phyloP scores from a whole-genome alignment of 2,888 invertebrate genomes.

The Drosophila leonis region DNA sequence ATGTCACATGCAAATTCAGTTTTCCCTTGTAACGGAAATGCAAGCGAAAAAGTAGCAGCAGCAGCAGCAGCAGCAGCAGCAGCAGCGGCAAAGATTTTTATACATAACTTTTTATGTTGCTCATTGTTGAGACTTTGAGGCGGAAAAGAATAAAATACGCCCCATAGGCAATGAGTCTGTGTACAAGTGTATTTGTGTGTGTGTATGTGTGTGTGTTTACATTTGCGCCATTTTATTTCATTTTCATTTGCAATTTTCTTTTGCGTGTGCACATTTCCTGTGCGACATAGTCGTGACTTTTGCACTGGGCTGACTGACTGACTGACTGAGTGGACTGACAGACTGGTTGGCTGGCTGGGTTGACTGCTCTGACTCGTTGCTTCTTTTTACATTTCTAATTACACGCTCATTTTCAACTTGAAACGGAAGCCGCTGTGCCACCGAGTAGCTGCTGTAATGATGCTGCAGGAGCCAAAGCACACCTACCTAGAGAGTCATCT shows the following conservation, averaged over 20 bases:
- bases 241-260: constrained; percentile 71
- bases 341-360: constrained; percentile 3
- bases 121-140: constrained; percentile 61
- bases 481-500: neutral
- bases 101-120: constrained; percentile 72
- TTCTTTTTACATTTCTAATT: constrained; percentile 72
- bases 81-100: constrained; percentile 57
- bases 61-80: constrained; percentile 30
- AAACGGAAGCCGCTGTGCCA: constrained; percentile 51
- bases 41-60: constrained; percentile 66
- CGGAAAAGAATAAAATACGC: constrained; percentile 63
- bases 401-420: constrained; percentile 71
- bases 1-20: constrained; percentile 73
- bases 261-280: constrained; percentile 72
- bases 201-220: constrained; percentile 50
- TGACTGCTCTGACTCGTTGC: constrained; percentile 27
- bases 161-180: constrained; percentile 56
- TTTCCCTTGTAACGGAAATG: constrained; percentile 72
- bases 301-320: constrained; percentile 42
- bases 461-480: constrained; percentile 16
- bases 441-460: constrained; percentile 41
- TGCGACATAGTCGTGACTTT: constrained; percentile 63
- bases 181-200: constrained; percentile 14
- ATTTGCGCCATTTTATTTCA: constrained; percentile 73
- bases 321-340: constrained; percentile 27